phyloP scores from a whole-genome alignment of 2,888 invertebrate genomes.

The Megalurothrips usitatus region DNA sequence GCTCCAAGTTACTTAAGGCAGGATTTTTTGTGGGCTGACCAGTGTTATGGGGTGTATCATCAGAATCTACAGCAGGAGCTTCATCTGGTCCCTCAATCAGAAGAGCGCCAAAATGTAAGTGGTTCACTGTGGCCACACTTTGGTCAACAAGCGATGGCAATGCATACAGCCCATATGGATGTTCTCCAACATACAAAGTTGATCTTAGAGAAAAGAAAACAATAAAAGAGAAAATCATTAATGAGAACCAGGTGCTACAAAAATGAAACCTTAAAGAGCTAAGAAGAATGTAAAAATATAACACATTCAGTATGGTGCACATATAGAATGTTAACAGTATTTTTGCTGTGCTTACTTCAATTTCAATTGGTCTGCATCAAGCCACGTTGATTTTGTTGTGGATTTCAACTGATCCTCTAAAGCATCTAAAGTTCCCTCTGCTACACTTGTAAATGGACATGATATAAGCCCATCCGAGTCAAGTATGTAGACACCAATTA shows the following conservation, averaged over 20 bases:
- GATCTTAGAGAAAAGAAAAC: conserved; percentile 57
- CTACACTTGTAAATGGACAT: conserved; percentile 84
- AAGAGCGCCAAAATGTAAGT: neutral
- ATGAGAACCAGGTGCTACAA: neutral
- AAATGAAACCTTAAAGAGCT: neutral
- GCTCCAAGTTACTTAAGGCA: neutral
- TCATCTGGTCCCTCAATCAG: neutral
- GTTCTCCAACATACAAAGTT: conserved; percentile 89
- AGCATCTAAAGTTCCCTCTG: conserved; percentile 75
- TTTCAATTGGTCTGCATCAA: neutral
- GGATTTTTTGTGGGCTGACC: neutral
- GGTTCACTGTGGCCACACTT: conserved; percentile 62
- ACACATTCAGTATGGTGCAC: too few relatives aligned
- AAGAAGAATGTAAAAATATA: neutral
- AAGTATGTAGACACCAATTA: conserved; percentile 81
- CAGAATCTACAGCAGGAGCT: neutral
- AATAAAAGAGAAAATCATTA: conserved; percentile 29
- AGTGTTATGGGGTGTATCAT: neutral
- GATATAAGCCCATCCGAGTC: conserved; percentile 72
- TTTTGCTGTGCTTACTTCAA: neutral
- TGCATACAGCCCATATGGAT: conserved; percentile 82
- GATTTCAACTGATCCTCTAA: conserved; percentile 45
- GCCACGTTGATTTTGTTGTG: neutral
- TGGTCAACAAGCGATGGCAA: conserved; percentile 89
- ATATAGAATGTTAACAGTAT: neutral